These are phyloP conservation scores for Chrysomela aeneicollis DNA, from an alignment of 2,888 invertebrate genomes.

Conservation along the genomic window DNA sequence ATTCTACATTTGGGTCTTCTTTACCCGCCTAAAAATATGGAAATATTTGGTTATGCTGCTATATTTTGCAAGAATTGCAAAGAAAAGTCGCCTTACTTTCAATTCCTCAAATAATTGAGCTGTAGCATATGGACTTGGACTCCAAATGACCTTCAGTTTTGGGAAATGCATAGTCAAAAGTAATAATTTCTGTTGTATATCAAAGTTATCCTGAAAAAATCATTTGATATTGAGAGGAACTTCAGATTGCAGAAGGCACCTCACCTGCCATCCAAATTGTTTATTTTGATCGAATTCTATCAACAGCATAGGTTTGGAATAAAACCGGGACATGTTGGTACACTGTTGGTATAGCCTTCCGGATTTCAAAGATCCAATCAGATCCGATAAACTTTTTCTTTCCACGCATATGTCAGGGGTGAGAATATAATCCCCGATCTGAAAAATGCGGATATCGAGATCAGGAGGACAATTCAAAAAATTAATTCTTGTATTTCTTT, in stretches of 20 bases:
- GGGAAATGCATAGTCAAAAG: slow-evolving; percentile 96
- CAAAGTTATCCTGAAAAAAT: slow-evolving; percentile 74
- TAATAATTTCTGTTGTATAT: slow-evolving; percentile 86
- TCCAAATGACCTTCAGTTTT: slow-evolving; percentile 92
- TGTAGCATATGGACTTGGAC: slow-evolving; percentile 94
- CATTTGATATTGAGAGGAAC: background rate
- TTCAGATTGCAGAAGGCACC: no score
- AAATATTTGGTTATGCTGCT: no score
- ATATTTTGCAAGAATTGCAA: no score
- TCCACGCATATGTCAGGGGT: slow-evolving; percentile 97
- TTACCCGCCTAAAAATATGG: slow-evolving; percentile 72
- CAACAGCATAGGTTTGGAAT: slow-evolving; percentile 86
- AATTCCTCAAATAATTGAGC: slow-evolving; percentile 95
- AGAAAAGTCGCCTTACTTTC: no score
- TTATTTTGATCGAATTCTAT: slow-evolving; percentile 97
- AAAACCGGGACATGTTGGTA: slow-evolving; percentile 90
- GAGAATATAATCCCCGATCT: slow-evolving; percentile 97
- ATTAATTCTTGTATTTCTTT: no score
- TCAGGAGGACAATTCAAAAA: no score
- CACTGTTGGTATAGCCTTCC: slow-evolving; percentile 96
- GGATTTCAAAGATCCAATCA: slow-evolving; percentile 93
- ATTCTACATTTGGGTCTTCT: slow-evolving; percentile 78
- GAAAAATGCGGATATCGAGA: slow-evolving; percentile 37
- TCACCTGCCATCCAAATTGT: slow-evolving; percentile 86
- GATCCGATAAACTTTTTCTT: slow-evolving; percentile 93